Evolutionary conservation across 2,113 vertebrate genomes (phyloP), one percentile per base, ranked within the genome.

Genomic region (Pluvianellus socialis): DNA sequence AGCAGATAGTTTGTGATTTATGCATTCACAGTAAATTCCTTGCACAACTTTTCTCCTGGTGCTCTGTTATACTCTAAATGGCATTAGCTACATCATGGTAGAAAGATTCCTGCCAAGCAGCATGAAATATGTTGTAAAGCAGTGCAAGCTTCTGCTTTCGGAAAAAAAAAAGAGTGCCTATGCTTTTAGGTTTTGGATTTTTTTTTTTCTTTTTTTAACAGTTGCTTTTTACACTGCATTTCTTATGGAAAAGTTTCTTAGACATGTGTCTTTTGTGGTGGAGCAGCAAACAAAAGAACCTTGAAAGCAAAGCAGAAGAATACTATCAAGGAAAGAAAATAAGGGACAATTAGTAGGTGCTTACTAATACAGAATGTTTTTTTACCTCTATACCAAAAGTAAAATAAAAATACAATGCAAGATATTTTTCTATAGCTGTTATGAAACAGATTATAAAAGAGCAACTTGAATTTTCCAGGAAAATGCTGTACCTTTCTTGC

Each of bases 241-340:
- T 70, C 27, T 59, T 20, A 44, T 10, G 8, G 21, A 18, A 75
- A 61, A 27, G 3, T 61, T 62, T 89, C n/a, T 79, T 49, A 75
- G 62, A 63, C 3, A 4, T 1, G 0, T 72, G 19, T 5, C 3
- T 79, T 61, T 92, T 49, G 7, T 52, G 27, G 5, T 1, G 3
- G n/a, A 40, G 19, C 11, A 65, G 63, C 50, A 50, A 88, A 86
- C 2, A 20, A 92, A 47, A 61, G n/a, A 72, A 72, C 14, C 12
- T 59, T 7, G 8, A 77, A 80, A 84, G n/a, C n/a, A 63, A 40
- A 66, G 18, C 19, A 83, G 67, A 49, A 53, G 38, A n/a, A 26
- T 45, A 10, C 3, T 84, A 8, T 27, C 18, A 70, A 81, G 16
- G 24, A 71, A 84, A 77, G 15, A 4, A 62, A 62, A 21, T 12